phyloP scores from a whole-genome alignment of 2,113 vertebrate species.

The Turdus rufiventris region DNA sequence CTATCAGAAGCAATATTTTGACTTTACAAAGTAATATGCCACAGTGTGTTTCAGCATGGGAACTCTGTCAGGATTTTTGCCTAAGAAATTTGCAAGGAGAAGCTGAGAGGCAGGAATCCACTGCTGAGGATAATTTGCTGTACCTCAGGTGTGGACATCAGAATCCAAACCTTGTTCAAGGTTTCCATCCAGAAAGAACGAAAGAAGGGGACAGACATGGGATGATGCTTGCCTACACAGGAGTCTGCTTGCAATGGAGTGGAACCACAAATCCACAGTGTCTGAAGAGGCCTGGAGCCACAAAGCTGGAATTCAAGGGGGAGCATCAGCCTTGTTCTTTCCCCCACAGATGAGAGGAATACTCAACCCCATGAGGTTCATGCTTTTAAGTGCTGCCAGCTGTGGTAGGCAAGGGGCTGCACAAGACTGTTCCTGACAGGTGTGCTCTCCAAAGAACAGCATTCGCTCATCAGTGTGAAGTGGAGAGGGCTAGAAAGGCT shows the following conservation, averaged over 20 bases:
- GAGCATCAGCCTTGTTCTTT: neutral
- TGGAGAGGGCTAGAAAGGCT: neutral
- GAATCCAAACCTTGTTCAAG: neutral
- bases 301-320: constrained; percentile 39
- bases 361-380: neutral
- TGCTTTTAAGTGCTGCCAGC: constrained; percentile 64
- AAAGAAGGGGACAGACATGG: neutral
- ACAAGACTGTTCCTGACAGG: constrained; percentile 33
- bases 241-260: neutral
- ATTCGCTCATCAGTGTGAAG: neutral
- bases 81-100: neutral
- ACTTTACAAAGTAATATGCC: neutral
- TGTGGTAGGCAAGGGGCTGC: constrained; percentile 25
- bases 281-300: neutral
- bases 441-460: constrained; percentile 12
- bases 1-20: neutral
- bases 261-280: neutral
- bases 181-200: neutral
- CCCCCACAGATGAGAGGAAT: constrained; percentile 31
- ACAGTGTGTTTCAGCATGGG: neutral
- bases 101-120: neutral
- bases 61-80: neutral
- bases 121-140: neutral
- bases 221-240: neutral
- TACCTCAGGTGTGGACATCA: neutral